Evolutionary conservation across 2,113 vertebrate species (phyloP), one percentile per base, ranked within the genome.

Genomic region (Glaucomys volans): DNA sequence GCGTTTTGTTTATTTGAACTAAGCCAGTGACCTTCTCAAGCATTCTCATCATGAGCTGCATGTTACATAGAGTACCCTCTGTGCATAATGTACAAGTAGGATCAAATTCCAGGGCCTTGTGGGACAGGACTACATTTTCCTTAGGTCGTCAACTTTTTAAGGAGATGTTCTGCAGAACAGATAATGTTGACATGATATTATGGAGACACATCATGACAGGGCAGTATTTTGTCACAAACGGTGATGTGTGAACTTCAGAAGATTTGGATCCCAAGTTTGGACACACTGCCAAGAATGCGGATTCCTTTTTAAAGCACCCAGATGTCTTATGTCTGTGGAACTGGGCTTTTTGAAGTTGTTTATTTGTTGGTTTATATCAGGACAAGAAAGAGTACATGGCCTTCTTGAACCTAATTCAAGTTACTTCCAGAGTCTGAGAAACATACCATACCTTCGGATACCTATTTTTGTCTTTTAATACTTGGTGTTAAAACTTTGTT

Each of bases 321-420:
- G 98, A 97, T 98, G 97, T 98, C 97, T 97, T 89, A 37, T 96
- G 97, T 98, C 97, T 77, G 72, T 54, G 88, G 74, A 94, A 88
- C 90, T 88, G 92, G 85, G 83, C 91, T 97, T 96, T 95, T 80
- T 52, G 90, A 95, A 95, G 81, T 91, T 97, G 94, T 97, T 98
- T 97, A 97, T 97, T 97, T 97, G 98, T 97, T 97, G 94, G 95
- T 98, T 97, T 95, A 94, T 97, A 92, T 96, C 95, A 92, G 93
- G 86, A 95, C 97, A 92, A 97, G 90, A 91, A 96, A 92, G 90
- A 97, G 97, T 91, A 97, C 97, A 97, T 96, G 88, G 97, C 93
- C 97, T 97, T 97, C 97, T 98, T 96, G 97, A 97, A 88, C 90
- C 74, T 7, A 47, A 81, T 79, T 98, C 97, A 97, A 95, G 72